Evolutionary conservation across 1,140 invertebrate species (phyloP).

Genomic region (Eciton burchellii): DNA sequence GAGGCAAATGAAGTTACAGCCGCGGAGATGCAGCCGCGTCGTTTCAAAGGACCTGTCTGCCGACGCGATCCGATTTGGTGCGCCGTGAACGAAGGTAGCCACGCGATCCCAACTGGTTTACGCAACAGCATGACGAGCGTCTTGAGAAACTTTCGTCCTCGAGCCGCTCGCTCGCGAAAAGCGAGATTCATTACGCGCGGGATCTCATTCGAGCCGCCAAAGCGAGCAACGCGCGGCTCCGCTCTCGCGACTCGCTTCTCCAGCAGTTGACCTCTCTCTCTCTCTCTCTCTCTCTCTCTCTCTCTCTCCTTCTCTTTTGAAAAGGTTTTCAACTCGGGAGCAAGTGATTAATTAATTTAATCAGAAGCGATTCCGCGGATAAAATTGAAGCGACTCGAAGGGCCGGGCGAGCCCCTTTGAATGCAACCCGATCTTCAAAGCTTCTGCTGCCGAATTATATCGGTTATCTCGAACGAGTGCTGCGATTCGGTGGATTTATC

Average conservation of each 20-base stretch:
- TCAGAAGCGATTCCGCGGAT: too few species aligned
- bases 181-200: conserved; percentile 43
- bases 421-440: too few species aligned
- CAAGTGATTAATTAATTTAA: too few species aligned
- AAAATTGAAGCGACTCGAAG: too few species aligned
- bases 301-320: not conserved
- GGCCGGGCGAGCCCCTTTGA: too few species aligned
- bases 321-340: not conserved
- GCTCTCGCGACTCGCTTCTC: not conserved
- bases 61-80: conserved; percentile 54
- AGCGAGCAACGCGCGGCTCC: not conserved
- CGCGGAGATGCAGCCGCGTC: conserved; percentile 40
- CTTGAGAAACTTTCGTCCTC: conserved; percentile 46
- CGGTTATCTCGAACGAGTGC: too few species aligned
- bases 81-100: conserved; percentile 4
- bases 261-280: not conserved
- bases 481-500: too few species aligned
- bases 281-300: not conserved
- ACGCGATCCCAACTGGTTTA: conserved; percentile 42
- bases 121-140: not conserved
- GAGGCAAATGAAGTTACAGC: conserved; percentile 55
- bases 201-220: conserved; percentile 33
- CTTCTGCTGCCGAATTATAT: too few species aligned
- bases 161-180: conserved; percentile 24
- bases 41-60: conserved; percentile 56